Conservation (phyloP, 2,888 invertebrate species). For the Taenaris catops region DNA sequence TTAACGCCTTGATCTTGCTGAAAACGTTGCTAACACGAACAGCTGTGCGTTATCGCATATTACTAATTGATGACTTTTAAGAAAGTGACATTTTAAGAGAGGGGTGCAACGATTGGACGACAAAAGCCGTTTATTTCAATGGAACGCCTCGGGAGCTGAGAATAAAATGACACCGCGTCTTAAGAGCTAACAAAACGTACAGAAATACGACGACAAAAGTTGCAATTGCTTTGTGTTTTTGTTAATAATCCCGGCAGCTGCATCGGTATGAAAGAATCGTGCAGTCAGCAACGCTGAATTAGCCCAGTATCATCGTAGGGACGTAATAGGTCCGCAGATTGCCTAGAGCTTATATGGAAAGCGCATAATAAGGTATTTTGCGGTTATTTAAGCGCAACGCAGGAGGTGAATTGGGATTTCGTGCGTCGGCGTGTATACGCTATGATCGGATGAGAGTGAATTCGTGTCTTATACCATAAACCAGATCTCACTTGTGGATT, state of each 20-base stretch:
- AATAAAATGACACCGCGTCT: slow-evolving; percentile 50
- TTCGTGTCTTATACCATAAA: slow-evolving; percentile 54
- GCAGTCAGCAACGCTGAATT: slow-evolving; percentile 59
- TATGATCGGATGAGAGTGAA: slow-evolving; percentile 46
- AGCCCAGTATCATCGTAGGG: slow-evolving; percentile 66
- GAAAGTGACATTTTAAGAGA: slow-evolving; percentile 34
- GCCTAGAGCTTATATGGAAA: slow-evolving; percentile 74
- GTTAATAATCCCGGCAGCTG: slow-evolving; percentile 67
- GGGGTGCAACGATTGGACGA: slow-evolving; percentile 40
- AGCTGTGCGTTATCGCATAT: slow-evolving; percentile 9
- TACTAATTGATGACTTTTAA: slow-evolving; percentile 53
- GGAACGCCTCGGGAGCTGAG: slow-evolving; percentile 47
- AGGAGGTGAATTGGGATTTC: slow-evolving; percentile 71
- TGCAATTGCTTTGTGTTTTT: slow-evolving; percentile 61
- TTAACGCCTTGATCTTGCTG: background rate
- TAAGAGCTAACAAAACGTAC: slow-evolving; percentile 56
- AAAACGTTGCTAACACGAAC: slow-evolving; percentile 1
- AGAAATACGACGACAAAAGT: slow-evolving; percentile 67
- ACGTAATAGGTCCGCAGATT: slow-evolving; percentile 67
- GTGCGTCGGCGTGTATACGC: slow-evolving; percentile 56
- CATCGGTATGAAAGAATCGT: slow-evolving; percentile 56
- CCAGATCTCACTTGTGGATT: slow-evolving; percentile 58
- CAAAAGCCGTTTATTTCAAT: slow-evolving; percentile 67
- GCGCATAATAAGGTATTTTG: slow-evolving; percentile 77
- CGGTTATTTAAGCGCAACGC: slow-evolving; percentile 75